Evolutionary conservation across 1,140 invertebrate genomes (phyloP).

Genomic region (Monochamus saltuarius): DNA sequence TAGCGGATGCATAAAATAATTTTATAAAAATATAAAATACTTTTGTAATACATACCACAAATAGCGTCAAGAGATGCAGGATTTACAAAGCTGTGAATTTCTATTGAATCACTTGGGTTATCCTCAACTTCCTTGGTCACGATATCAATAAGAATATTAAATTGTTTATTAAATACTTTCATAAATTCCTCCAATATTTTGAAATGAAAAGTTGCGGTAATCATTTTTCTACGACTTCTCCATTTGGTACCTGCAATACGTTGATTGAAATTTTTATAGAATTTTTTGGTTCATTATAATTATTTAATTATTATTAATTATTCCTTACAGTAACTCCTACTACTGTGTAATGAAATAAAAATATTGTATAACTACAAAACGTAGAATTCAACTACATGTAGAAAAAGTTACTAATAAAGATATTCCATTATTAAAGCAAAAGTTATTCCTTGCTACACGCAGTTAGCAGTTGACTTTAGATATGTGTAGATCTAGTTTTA

Average conservation of each 20-base stretch:
- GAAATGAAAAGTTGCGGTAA: conserved; percentile 79
- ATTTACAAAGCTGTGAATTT: conserved; percentile 60
- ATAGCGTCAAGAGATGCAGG: conserved; percentile 72
- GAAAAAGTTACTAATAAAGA: no score
- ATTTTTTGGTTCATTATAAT: not conserved
- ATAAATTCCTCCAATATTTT: conserved; percentile 71
- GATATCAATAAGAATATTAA: conserved; percentile 47
- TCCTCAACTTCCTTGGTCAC: conserved; percentile 63
- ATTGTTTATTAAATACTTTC: conserved; percentile 51
- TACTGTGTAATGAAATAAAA: no score
- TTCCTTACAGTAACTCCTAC: no score
- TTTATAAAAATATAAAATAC: no score
- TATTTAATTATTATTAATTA: no score
- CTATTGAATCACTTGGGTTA: conserved; percentile 58
- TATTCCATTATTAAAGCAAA: no score
- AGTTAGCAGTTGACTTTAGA: no score
- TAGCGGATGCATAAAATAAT: no score
- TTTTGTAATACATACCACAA: conserved; percentile 57
- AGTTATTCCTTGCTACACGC: no score
- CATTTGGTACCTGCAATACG: conserved; percentile 61
- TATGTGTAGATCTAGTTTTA: no score
- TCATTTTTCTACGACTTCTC: conserved; percentile 64
- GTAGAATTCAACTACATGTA: no score
- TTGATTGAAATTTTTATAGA: not conserved
- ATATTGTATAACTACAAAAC: no score